Conservation (phyloP, 2,797 vertebrate genomes). For the Champsocephalus esox region DNA sequence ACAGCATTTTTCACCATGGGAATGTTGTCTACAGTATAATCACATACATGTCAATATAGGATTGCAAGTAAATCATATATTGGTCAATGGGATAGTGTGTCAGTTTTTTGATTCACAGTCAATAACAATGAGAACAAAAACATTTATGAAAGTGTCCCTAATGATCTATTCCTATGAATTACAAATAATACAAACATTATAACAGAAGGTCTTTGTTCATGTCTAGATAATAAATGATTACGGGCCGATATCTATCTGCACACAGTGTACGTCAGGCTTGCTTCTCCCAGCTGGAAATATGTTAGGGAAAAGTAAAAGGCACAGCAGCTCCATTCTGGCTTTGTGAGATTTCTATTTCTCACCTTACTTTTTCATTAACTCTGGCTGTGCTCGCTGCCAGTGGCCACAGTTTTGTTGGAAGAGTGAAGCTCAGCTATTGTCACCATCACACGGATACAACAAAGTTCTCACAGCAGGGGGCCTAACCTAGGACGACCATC, state of each 20-base stretch:
- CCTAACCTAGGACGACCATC: conserved; percentile 46
- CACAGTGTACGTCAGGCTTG: not conserved
- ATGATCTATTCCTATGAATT: not conserved
- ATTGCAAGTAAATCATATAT: not conserved
- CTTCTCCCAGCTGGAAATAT: conserved; percentile 33
- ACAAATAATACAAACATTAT: not conserved
- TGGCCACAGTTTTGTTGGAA: conserved; percentile 9
- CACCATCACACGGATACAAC: conserved; percentile 14
- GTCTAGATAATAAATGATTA: not conserved
- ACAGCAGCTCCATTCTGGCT: conserved; percentile 24
- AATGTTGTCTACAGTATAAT: too few species aligned
- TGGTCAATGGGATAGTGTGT: conserved; percentile 4
- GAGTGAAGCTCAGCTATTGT: conserved; percentile 33
- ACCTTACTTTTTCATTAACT: conserved; percentile 34
- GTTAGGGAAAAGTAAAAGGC: conserved; percentile 29
- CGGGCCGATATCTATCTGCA: not conserved
- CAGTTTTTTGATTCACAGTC: not conserved
- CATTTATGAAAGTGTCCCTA: not conserved
- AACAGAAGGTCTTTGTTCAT: not conserved
- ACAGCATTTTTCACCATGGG: too few species aligned
- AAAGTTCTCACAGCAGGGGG: conserved; percentile 10
- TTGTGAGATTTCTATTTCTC: conserved; percentile 51
- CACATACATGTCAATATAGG: too few species aligned
- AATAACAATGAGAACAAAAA: not conserved
- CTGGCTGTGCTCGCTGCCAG: conserved; percentile 3